These are phyloP conservation scores for Hedychridium roseum DNA, from an alignment of 2,888 invertebrate genomes.

Conservation along the genomic window DNA sequence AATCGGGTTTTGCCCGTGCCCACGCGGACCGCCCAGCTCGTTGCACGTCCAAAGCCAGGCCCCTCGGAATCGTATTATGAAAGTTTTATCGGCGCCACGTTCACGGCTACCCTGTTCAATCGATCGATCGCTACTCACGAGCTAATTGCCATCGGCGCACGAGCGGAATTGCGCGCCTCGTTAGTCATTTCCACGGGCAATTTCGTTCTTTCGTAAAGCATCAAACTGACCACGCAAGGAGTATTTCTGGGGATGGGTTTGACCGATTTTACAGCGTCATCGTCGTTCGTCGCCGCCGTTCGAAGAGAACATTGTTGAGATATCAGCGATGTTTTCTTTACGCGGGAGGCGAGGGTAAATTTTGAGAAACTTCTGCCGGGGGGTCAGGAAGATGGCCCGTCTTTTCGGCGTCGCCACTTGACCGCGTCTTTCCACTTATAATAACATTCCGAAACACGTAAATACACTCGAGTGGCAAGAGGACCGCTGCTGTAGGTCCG, in stretches of 20 bases:
- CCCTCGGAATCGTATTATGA: conserved; percentile 42
- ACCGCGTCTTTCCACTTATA: conserved; percentile 53
- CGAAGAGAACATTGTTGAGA: neutral
- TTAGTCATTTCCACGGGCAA: too few species aligned
- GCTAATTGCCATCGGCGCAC: conserved; percentile 20
- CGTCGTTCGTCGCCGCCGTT: too few species aligned
- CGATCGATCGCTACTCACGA: conserved; percentile 16
- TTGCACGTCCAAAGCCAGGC: conserved; percentile 10
- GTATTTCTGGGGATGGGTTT: too few species aligned
- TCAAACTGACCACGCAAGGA: too few species aligned
- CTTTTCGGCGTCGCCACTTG: conserved; percentile 10
- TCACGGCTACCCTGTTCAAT: too few species aligned
- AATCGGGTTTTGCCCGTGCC: conserved; percentile 4
- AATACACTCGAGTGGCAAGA: conserved; percentile 52
- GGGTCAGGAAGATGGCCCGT: conserved; percentile 1
- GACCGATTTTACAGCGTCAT: too few species aligned
- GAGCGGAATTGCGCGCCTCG: conserved; percentile 26
- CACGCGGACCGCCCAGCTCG: conserved; percentile 48
- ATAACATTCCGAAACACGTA: conserved; percentile 57
- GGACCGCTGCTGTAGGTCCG: conserved; percentile 54
- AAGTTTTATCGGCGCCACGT: conserved; percentile 45
- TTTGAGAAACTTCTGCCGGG: conserved; percentile 7
- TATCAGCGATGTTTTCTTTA: neutral
- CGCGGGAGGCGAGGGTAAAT: conserved; percentile 1
- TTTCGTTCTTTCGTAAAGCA: too few species aligned